These are phyloP conservation scores for Eospalax fontanierii DNA, from an alignment of 2,797 vertebrate genomes.

Conservation along the genomic window DNA sequence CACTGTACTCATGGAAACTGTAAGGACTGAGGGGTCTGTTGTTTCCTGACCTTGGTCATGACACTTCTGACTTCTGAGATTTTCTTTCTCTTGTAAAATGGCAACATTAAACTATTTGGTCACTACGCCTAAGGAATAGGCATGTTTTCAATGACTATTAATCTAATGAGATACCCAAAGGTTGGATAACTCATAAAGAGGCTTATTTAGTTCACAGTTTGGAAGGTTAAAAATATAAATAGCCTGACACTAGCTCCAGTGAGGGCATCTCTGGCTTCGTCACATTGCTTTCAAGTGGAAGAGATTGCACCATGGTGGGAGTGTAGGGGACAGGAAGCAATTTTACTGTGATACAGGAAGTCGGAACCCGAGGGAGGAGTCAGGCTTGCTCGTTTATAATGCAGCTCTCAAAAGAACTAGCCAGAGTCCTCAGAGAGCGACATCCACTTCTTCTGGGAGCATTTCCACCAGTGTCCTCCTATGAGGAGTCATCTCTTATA, in stretches of 20 bases:
- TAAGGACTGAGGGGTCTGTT: background rate
- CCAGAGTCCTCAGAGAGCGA: background rate
- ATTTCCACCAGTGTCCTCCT: background rate
- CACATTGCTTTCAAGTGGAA: too few relatives aligned
- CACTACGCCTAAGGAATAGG: background rate
- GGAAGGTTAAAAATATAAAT: background rate
- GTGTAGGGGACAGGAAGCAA: rapidly evolving
- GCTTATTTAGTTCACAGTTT: background rate
- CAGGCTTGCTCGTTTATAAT: background rate
- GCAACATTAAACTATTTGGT: background rate
- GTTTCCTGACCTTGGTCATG: background rate
- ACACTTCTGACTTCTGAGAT: background rate
- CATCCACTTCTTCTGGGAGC: background rate
- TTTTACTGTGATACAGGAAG: background rate
- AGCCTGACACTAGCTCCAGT: background rate
- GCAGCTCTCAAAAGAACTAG: background rate
- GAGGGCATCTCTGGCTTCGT: background rate
- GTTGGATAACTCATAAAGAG: background rate
- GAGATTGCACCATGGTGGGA: too few relatives aligned
- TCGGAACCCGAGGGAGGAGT: background rate
- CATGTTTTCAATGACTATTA: background rate
- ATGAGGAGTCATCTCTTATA: background rate
- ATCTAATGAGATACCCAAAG: background rate
- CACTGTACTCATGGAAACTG: background rate
- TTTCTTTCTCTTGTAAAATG: background rate